Conservation (phyloP, 2,888 invertebrate species). For the Conistra vaccinii region DNA sequence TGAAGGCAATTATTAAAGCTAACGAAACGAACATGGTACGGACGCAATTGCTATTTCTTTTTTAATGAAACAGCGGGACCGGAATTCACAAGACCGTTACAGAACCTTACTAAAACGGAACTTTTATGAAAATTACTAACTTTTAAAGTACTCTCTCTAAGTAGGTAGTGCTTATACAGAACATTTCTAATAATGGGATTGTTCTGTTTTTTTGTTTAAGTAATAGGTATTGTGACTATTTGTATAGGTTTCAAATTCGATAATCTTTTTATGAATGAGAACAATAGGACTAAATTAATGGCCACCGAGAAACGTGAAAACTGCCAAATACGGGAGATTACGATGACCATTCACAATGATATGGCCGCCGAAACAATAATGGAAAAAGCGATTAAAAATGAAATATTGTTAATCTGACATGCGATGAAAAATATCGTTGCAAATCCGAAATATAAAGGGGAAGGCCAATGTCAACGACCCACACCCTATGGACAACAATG, state of each 20-base stretch:
- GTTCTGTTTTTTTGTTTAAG: neutral
- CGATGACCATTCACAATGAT: conserved; percentile 62
- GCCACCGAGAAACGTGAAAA: conserved; percentile 68
- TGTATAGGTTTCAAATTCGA: conserved; percentile 3
- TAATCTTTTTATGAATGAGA: conserved; percentile 33
- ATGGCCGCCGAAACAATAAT: conserved; percentile 67
- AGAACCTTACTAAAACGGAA: conserved; percentile 38
- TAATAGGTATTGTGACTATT: neutral
- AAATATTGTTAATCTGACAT: conserved; percentile 85
- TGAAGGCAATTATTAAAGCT: conserved; percentile 65
- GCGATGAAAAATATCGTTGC: conserved; percentile 84
- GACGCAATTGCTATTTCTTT: conserved; percentile 58
- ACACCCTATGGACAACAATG: conserved; percentile 87
- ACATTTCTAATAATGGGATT: conserved; percentile 6
- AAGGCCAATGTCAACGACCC: conserved; percentile 89
- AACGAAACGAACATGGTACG: conserved; percentile 58
- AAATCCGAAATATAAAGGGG: conserved; percentile 84
- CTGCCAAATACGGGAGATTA: conserved; percentile 73
- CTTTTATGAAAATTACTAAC: conserved; percentile 28
- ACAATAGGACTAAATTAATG: conserved; percentile 57
- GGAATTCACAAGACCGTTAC: conserved; percentile 62
- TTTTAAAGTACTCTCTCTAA: conserved; percentile 13
- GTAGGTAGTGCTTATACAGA: neutral
- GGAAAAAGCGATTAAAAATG: conserved; percentile 80
- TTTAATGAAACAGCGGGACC: conserved; percentile 53